Evolutionary conservation across 2,113 vertebrate genomes (phyloP).

Genomic region (Chamaea fasciata): DNA sequence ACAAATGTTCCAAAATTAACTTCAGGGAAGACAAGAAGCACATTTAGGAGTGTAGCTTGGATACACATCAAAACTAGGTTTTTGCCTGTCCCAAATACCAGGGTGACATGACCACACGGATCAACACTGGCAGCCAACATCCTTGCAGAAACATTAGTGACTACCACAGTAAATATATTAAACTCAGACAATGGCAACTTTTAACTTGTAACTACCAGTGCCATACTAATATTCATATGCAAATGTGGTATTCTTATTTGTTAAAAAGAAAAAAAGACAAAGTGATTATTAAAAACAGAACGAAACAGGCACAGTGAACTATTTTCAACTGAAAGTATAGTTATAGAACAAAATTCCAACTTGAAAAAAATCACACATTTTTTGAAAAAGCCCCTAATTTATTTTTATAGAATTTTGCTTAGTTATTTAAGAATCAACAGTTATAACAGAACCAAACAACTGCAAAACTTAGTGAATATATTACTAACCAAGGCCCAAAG

Average conservation of each 20-base stretch:
- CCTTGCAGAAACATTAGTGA: neutral
- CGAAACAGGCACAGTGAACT: neutral
- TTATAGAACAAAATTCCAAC: neutral
- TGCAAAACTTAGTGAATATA: neutral
- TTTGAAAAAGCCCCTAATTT: neutral
- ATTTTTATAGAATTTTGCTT: neutral
- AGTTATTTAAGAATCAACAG: neutral
- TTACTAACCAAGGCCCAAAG: slow-evolving; percentile 95
- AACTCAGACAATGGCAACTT: neutral
- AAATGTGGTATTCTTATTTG: neutral
- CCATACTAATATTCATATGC: neutral
- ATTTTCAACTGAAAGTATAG: neutral
- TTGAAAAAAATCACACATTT: neutral
- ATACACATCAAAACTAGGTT: neutral
- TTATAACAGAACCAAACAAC: neutral
- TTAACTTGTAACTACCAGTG: neutral
- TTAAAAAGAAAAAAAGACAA: neutral
- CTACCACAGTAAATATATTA: neutral
- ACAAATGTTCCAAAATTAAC: neutral
- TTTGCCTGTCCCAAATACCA: neutral
- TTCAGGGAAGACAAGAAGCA: neutral
- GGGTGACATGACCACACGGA: fast-evolving
- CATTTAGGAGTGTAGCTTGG: neutral
- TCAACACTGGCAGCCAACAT: neutral
- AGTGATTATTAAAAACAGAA: neutral